A percentile compares a stretch with the other conserved stretches of the same genome.
These are phyloP conservation scores for Pipistrellus pipistrellus DNA, from an alignment of 2,797 vertebrate genomes.

Conservation along the genomic window DNA sequence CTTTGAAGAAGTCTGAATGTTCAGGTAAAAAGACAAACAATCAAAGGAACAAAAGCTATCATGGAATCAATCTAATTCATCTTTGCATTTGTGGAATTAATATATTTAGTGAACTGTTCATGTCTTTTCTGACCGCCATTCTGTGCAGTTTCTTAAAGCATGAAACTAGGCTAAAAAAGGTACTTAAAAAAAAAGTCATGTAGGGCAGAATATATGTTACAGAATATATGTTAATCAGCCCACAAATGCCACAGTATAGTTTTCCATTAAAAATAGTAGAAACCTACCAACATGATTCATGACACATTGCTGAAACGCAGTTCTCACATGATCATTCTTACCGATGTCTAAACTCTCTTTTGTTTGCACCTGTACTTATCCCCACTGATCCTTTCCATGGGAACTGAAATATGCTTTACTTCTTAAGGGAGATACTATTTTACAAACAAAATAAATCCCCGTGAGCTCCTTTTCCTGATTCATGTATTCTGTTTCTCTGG, in stretches of 20 bases:
- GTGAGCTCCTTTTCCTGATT: not conserved
- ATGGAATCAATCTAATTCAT: slow-evolving; percentile 70
- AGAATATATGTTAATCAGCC: not conserved
- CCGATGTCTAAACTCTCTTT: not conserved
- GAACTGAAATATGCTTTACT: not conserved
- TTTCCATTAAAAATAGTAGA: not conserved
- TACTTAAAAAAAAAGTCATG: not conserved
- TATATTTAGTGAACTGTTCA: slow-evolving; percentile 80
- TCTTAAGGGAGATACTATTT: not conserved
- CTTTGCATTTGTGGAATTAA: slow-evolving; percentile 78
- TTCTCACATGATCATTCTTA: not conserved
- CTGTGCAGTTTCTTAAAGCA: slow-evolving; percentile 74
- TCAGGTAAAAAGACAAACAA: slow-evolving; percentile 74
- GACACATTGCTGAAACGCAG: not conserved
- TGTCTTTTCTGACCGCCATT: slow-evolving; percentile 70
- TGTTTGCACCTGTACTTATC: not conserved
- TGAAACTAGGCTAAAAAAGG: slow-evolving; percentile 54
- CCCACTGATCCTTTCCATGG: not conserved
- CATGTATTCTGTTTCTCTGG: not conserved
- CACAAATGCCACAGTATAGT: not conserved
- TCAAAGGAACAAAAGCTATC: slow-evolving; percentile 69
- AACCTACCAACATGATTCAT: not conserved
- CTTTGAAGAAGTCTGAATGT: slow-evolving; percentile 80
- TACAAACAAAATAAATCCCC: not conserved
- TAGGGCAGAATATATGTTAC: not conserved